Conservation (phyloP, 1,140 invertebrate genomes). For the Telenomus remus region DNA sequence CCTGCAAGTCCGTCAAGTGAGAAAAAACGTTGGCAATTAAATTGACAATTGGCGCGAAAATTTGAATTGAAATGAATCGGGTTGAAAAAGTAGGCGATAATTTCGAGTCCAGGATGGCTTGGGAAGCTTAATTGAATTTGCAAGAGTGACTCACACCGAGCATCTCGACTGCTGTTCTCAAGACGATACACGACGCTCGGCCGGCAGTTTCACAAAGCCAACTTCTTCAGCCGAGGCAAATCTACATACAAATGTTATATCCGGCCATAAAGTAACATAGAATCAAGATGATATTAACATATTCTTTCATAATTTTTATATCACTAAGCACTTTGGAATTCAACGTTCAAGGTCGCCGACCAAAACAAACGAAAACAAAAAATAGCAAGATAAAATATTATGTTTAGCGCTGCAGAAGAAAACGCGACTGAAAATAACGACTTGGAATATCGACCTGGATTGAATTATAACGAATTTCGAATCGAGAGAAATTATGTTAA, state of each 20-base stretch:
- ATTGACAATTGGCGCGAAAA: background rate
- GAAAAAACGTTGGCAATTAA: too few relatives aligned
- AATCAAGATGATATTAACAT: conserved; percentile 41
- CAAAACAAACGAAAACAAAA: too few relatives aligned
- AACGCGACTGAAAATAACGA: too few relatives aligned
- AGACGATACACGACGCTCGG: conserved; percentile 30
- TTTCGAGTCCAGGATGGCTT: conserved; percentile 15
- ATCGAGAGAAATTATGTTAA: too few relatives aligned
- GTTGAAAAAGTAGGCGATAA: conserved; percentile 22
- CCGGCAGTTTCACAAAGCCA: conserved; percentile 22
- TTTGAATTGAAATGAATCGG: conserved; percentile 9
- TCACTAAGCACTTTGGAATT: background rate
- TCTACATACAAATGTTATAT: conserved; percentile 49
- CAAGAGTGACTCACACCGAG: conserved; percentile 37
- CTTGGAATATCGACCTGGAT: too few relatives aligned
- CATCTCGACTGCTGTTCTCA: conserved; percentile 27
- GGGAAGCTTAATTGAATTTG: conserved; percentile 46
- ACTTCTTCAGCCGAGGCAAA: conserved; percentile 15
- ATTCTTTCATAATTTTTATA: conserved; percentile 30
- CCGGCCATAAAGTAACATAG: conserved; percentile 36
- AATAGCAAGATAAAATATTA: too few relatives aligned
- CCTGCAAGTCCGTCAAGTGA: too few relatives aligned
- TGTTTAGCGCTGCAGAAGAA: too few relatives aligned
- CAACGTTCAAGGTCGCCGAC: background rate
- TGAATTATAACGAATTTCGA: too few relatives aligned